Evolutionary conservation across 2,888 invertebrate genomes (phyloP), one percentile per base, ranked within the genome.

Genomic region (Parapristionchus giblindavisi): DNA sequence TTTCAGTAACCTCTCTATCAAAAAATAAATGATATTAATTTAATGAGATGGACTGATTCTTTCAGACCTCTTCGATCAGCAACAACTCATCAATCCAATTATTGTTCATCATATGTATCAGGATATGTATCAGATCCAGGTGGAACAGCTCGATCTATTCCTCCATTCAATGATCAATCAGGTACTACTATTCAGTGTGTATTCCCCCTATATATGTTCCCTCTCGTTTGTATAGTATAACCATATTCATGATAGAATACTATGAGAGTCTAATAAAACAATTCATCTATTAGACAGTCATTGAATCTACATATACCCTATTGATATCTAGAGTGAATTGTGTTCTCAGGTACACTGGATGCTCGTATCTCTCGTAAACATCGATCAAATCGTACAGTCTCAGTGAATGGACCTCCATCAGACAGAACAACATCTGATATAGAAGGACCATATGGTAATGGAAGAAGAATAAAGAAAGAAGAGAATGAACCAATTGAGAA

Each of bases 61-160:
- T 77, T 52, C 66, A 83, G 83, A 27, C 83, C 83, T 32, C 78
- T 83, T 17, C 80, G 82, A n/a, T 80, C 82, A 3, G 83, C 80
- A 0, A 77, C 77, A 11, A 76, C 76, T 21, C 77, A 78, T 32
- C 71, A 77, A 27, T 77, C 77, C 54, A 76, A 79, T 24, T 75
- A 29, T 32, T 76, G 77, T 21, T 79, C 78, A 32, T 79, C 80
- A 1, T 79, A 79, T 21, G 73, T 77, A 14, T 77, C 77, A 21
- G 79, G 80, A 5, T 75, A 78, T 24, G 78, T 83, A 1, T 75
- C 78, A 11, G 82, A 83, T 60, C 75, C 72, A 11, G 72, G 72
- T n/a, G n/a, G n/a, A n/a, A 72, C 72, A 3, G 72, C 72, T 4
- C 34, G 72, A 24, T 72, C 72, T 4, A 40, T 72, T 1, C 72